Percentiles rank a stretch among this genome's conserved stretches.
phyloP scores from a whole-genome alignment of 2,113 vertebrate genomes.

The Halcyon malimbica region DNA sequence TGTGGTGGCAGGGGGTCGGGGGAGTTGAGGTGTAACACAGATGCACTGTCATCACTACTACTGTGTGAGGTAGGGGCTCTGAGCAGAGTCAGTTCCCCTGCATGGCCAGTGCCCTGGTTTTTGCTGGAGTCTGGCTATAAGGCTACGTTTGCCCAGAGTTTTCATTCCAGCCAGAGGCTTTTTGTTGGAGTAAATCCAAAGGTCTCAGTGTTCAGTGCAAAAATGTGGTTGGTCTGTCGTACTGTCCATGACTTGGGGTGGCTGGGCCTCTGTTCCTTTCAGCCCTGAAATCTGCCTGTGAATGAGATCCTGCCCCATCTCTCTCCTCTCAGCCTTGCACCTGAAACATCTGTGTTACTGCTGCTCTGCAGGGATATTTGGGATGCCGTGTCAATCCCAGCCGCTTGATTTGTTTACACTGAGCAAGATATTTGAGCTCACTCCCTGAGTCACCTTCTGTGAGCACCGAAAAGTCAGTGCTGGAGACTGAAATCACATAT shows the following conservation, averaged over 20 bases:
- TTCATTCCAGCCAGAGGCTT: not conserved
- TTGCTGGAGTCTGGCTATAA: not conserved
- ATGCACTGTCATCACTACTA: fast-evolving
- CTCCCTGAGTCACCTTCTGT: not conserved
- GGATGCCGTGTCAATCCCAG: not conserved
- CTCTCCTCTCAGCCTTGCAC: not conserved
- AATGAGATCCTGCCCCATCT: not conserved
- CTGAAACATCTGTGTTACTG: not conserved
- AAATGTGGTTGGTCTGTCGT: not conserved
- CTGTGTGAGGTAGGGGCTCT: not conserved
- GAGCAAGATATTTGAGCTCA: not conserved
- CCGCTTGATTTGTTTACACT: not conserved
- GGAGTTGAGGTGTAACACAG: not conserved
- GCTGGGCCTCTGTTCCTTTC: not conserved
- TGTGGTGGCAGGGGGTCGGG: not conserved
- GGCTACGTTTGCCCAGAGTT: not conserved
- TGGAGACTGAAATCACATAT: not conserved
- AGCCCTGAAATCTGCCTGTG: not conserved
- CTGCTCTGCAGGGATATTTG: not conserved
- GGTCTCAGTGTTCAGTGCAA: not conserved
- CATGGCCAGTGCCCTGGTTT: fast-evolving
- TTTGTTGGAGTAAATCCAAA: not conserved
- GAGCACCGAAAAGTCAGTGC: not conserved
- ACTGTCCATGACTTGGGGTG: fast-evolving
- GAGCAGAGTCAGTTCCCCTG: not conserved